Conservation (phyloP, 2,113 vertebrate genomes). For the Neodontobutis hainanensis region DNA sequence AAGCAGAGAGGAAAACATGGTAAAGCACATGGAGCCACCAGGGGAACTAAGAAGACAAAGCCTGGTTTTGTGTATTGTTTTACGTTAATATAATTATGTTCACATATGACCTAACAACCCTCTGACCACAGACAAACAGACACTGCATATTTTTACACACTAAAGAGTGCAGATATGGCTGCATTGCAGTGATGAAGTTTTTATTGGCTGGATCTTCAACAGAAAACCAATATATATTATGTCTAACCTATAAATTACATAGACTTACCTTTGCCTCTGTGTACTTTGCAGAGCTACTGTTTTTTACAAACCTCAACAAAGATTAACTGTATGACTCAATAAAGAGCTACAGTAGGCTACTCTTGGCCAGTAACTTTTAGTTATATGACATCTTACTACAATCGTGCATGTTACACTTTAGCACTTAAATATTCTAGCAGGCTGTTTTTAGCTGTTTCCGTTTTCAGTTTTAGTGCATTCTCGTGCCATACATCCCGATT, state of each 20-base stretch:
- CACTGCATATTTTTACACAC: conserved; percentile 4
- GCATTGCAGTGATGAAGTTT: not conserved
- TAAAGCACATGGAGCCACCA: conserved; percentile 11
- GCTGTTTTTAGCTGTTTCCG: no score
- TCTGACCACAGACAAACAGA: conserved; percentile 19
- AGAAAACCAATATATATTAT: not conserved
- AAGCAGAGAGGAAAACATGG: conserved; percentile 14
- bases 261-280: not conserved
- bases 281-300: not conserved
- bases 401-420: no score
- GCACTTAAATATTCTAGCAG: no score
- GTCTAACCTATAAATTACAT: not conserved
- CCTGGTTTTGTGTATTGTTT: conserved; percentile 4
- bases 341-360: no score
- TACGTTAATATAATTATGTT: conserved; percentile 11
- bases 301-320: not conserved
- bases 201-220: conserved; percentile 5
- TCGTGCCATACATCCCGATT: not conserved
- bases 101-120: conserved; percentile 13
- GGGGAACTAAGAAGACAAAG: conserved; percentile 4
- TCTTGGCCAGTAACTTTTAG: no score
- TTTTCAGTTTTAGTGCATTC: no score
- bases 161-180: no score
- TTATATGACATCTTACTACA: no score
- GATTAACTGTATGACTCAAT: not conserved